Evolutionary conservation across 1,140 invertebrate species (phyloP), one percentile per base, ranked within the genome.

Genomic region (Acromyrmex heyeri): DNA sequence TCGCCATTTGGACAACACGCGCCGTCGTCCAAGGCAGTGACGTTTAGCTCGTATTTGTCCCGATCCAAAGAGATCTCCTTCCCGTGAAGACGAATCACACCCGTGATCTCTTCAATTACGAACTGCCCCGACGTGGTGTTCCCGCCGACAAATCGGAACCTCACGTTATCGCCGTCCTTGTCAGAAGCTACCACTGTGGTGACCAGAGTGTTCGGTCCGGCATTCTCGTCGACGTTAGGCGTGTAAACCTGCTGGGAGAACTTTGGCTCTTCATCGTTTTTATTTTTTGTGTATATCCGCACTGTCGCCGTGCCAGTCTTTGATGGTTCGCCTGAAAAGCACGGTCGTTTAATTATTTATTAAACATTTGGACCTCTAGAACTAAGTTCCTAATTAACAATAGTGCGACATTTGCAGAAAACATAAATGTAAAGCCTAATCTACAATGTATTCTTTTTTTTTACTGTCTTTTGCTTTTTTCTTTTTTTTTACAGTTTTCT

Each of bases 211-310:
- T 98, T 99, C 0, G 98, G 98, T 2, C 98, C 98, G 16, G 98
- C 98, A 94, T 99, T 99, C 95, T 99, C 98, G 94, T 99, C 98
- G 2, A 99, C 98, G 95, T 99, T 99, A 0, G 98, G 98, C 1
- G 98, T 99, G 93, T 99, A 99, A 0, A 99, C 98, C 96, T 99
- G 98, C 90, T 99, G 98, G 0, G 98, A 99, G 94, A 99, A 99
- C 94, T 99, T 99, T 0, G 98, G 98, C 93, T 99, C 98, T 95
- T 99, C 98, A 92, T 99, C 98, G 94, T 99, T 99, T 95, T 99
- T 99, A 92, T 99, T 99, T 93, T 99, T 99, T 4, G 98, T 99
- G 93, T 99, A 99, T 86, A 99, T 97, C 75, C 98, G 96, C 10
- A 99, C 98, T 0, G 98, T 99, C 0, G 98, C 98, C 1, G 98